Evolutionary conservation across 2,797 vertebrate genomes (phyloP).

Genomic region (Coregonus sp.): DNA sequence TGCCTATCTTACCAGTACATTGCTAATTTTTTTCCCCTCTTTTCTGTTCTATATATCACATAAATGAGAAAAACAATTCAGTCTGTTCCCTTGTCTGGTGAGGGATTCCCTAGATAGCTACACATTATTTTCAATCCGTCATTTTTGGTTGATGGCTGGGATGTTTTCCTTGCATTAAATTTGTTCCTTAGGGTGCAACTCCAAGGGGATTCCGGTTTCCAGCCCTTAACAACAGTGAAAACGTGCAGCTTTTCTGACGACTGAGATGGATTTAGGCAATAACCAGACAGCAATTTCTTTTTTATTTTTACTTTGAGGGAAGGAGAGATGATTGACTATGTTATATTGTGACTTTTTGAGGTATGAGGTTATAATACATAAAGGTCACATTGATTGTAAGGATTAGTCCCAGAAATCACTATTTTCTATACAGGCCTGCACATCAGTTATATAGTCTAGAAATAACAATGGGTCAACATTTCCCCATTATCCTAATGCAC

Average conservation of each 20-base stretch:
- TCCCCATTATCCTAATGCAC: neutral
- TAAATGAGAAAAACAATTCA: slow-evolving; percentile 83
- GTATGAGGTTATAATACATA: slow-evolving; percentile 80
- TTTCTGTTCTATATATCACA: slow-evolving; percentile 81
- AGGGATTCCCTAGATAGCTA: slow-evolving; percentile 82
- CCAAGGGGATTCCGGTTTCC: slow-evolving; percentile 79
- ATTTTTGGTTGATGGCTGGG: slow-evolving; percentile 83
- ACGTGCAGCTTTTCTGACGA: slow-evolving; percentile 83
- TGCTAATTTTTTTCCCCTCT: slow-evolving; percentile 76
- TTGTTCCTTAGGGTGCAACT: slow-evolving; percentile 80
- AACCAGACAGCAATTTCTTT: slow-evolving; percentile 79
- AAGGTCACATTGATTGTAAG: slow-evolving; percentile 78
- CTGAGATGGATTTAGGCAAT: slow-evolving; percentile 83
- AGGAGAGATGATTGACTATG: slow-evolving; percentile 79
- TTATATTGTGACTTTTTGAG: slow-evolving; percentile 80
- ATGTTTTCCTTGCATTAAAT: slow-evolving; percentile 84
- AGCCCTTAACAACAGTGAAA: slow-evolving; percentile 82
- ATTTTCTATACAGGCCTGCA: slow-evolving; percentile 58
- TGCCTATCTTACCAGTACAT: slow-evolving; percentile 80
- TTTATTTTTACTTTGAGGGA: slow-evolving; percentile 80
- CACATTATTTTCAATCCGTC: slow-evolving; percentile 83
- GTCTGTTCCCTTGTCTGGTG: slow-evolving; percentile 81
- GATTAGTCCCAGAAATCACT: slow-evolving; percentile 67
- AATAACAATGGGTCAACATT: neutral
- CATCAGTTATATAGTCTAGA: neutral